Conservation (phyloP, 2,888 invertebrate genomes). For the Zelleria hepariella region DNA sequence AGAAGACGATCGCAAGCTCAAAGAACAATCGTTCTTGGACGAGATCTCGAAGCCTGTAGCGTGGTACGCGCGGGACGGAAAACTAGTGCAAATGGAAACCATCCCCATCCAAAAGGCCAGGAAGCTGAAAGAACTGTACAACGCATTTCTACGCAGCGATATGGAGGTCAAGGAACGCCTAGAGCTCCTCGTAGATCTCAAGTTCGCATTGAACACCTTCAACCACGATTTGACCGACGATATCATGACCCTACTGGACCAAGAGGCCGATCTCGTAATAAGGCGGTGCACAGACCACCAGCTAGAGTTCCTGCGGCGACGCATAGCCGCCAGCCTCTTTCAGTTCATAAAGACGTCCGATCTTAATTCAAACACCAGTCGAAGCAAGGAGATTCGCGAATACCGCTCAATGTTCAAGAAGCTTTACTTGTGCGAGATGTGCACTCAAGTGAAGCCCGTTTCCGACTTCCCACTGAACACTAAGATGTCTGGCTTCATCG, state of each 20-base stretch:
- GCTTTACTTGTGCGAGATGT: slow-evolving; percentile 72
- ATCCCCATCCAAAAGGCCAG: slow-evolving; percentile 84
- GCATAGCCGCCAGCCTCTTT: slow-evolving; percentile 72
- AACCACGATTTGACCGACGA: slow-evolving; percentile 70
- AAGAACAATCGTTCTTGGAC: slow-evolving; percentile 75
- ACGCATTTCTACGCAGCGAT: slow-evolving; percentile 73
- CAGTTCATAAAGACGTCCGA: slow-evolving; percentile 72
- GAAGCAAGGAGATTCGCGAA: slow-evolving; percentile 57
- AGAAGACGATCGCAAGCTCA: slow-evolving; percentile 72
- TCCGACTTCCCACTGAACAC: slow-evolving; percentile 74
- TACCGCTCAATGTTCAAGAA: slow-evolving; percentile 52
- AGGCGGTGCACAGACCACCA: slow-evolving; percentile 73
- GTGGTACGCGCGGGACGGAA: slow-evolving; percentile 82
- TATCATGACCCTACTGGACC: slow-evolving; percentile 76
- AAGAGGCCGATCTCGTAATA: slow-evolving; percentile 79
- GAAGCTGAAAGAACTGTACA: slow-evolving; percentile 80
- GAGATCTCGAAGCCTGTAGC: slow-evolving; percentile 80
- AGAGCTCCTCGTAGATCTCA: slow-evolving; percentile 78
- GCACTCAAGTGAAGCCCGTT: slow-evolving; percentile 76
- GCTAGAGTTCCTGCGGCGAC: slow-evolving; percentile 75
- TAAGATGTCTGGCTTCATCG: slow-evolving; percentile 70
- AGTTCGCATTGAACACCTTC: slow-evolving; percentile 75
- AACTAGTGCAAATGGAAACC: slow-evolving; percentile 83
- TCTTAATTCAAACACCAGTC: slow-evolving; percentile 71
- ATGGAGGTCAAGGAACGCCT: slow-evolving; percentile 76